Base-by-base conservation (phyloP, 53 echinoderm and acorn worm species). In the Patiria pectinifera region DNA sequence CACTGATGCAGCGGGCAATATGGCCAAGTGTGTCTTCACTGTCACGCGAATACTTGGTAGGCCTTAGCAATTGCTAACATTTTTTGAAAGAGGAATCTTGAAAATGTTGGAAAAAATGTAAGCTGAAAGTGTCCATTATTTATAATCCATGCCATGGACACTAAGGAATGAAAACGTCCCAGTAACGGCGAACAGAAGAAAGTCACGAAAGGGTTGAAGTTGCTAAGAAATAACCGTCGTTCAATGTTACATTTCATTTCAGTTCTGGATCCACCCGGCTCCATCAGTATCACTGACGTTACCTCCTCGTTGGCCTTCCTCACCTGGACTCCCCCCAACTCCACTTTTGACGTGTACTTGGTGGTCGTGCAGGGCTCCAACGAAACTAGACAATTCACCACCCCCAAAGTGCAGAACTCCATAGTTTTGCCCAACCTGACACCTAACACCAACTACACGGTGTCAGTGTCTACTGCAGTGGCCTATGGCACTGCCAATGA, bases 1-100 rank as follows among this genome's bases (percentile, higher is more conserved):
- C 44, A 77, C 83, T 6, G 96, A 96, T 87, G 86, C 10, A 76
- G 74, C 62, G 4, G 95, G 94, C 18, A 94, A 94, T 69, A 21
- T 49, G 23, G 87, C 74, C 45, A 35, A 45, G 21, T 94, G 94
- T 44, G 60, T 61, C 16, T 94, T 94, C 60, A 82, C 82, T 14
- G 85, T 85, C 16, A 66, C 7, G 21, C 21, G 74, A 2, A 21
- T 74, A 74, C 21, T 24, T 7, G 74, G 74, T 74, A 19, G 21
- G 74, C 16, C 16, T 21, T 1, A 6, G 6, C 12, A 8, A 60
- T 60, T 60, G 2, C 60, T 60, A 35, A 35, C 35, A 1, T 35
- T 35, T 35, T 35, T 35, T 35, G 35, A 35, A 35, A 35, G 35
- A 35, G 35, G 35, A 35, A 35, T 35, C 35, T 35, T 35, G 35